Base-by-base conservation (phyloP, 2,888 invertebrate species). In the Metopia argyrocephala region DNA sequence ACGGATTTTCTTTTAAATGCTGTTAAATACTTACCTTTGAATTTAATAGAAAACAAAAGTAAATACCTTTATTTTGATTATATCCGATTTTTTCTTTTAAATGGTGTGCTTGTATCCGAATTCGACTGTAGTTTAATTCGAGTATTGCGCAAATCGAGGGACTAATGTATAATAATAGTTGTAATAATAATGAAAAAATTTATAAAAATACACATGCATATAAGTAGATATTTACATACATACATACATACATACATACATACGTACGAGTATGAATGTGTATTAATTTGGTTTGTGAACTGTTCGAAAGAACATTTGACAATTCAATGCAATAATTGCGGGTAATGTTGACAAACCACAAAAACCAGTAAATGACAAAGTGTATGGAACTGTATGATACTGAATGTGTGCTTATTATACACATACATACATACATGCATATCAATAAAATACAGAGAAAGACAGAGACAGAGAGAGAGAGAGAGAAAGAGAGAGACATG, bases 241-340 rank as follows among this genome's bases (percentile, higher is more conserved):
- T 25, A 6, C 12, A 15, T 27, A 23, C 31, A n/a, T 31, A 25
- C 23, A 18, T 70, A 21, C 5, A 7, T 54, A 25, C 21, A 0
- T 38, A 18, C 20, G 25, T 6, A 31, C 31, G n/a, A n/a, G n/a
- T n/a, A n/a, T 31, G 21, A 5, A 25, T 65, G 48, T 74, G 38
- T 74, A 68, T 69, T 74, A 56, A 79, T 74, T 79, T 74, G 57
- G 54, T 57, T 78, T 54, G 61, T 48, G 38, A 54, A 61, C 50
- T 62, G 48, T 23, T 31, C 25, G 68, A 62, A 54, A 18, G 54
- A 75, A 65, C 76, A 57, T 80, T 80, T 76, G 71, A 71, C 76
- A 80, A 76, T 80, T 76, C 66, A 80, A 66, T 80, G 71, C 79
- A 80, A 80, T 80, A 80, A 80, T 80, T 80, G 79, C 76, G 79